Base-by-base conservation (phyloP, 2,113 vertebrate species). In the Baryphthengus martii region DNA sequence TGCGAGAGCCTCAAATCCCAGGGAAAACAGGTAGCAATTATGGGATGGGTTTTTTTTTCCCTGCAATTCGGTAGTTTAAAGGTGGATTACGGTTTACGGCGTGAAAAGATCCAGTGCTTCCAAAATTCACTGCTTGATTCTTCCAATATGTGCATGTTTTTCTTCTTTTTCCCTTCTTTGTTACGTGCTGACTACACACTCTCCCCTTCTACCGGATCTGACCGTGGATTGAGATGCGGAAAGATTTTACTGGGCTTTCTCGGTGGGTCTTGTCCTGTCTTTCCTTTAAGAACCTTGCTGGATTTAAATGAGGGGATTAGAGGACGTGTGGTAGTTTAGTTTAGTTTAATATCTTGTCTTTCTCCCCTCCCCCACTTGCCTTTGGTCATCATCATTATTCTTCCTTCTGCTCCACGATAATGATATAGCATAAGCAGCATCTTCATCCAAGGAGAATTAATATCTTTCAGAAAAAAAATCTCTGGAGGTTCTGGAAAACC, bases 281-380 rank as follows among this genome's bases (percentile, higher is more conserved):
- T 40, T 14, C 29, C 28, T 25, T n/a, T 28, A 75, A 71, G 50
- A 59, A 39, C 12, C 2, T 10, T 49, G 28, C 20, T 45, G 58
- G 26, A 19, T 70, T 70, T 59, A 31, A 8, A 15, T 21, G 4
- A 37, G 8, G 21, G 15, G 4, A 5, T 76, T 76, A 49, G 31
- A 71, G 40, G 24, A 61, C 13, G 44, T 55, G 23, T 14, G 13
- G 10, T 18, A 21, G 52, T 35, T 68, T 24, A 15, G 56, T 44
- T 81, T 35, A 33, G n/a, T n/a, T 11, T 40, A 39, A 29, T 13
- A 5, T 56, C 6, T 63, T 49, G 13, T 40, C 55, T 37, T 8
- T 17, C 10, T 3, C 4, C 11, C 21, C 3, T 7, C 3, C 17
- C 2, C 11, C 10, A 10, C 28, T 17, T 44, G 28, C 11, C 17